phyloP scores from a whole-genome alignment of 2,113 vertebrate species.

The Archocentrus centrarchus region DNA sequence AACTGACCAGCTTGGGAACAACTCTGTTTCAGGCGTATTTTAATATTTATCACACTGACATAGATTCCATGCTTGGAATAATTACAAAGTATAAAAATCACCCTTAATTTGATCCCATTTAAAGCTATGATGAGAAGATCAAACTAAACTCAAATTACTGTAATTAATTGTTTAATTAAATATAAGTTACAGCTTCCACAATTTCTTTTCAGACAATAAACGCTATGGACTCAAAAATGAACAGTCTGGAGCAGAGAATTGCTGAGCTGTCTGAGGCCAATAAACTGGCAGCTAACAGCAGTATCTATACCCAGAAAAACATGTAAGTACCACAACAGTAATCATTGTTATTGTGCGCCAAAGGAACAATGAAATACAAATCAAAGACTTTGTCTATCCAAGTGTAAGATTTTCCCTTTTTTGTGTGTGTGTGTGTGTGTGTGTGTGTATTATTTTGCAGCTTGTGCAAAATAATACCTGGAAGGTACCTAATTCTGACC shows the following conservation, averaged over 20 bases:
- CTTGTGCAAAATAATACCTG: neutral
- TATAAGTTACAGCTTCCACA: neutral
- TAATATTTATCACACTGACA: conserved; percentile 69
- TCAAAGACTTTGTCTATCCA: neutral
- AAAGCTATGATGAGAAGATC: neutral
- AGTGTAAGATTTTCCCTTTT: neutral
- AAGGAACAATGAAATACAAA: neutral
- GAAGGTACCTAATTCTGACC: neutral
- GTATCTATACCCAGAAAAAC: conserved; percentile 98
- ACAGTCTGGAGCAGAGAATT: conserved; percentile 96
- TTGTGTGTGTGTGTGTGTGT: neutral
- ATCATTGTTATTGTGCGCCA: neutral
- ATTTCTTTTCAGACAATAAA: conserved; percentile 90
- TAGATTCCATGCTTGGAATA: conserved; percentile 57
- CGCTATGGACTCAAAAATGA: conserved; percentile 99
- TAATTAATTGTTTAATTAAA: conserved; percentile 3
- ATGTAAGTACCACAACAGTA: conserved; percentile 86
- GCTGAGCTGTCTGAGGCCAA: conserved; percentile 97
- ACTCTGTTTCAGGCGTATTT: conserved; percentile 54
- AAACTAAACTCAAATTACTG: too few relatives aligned
- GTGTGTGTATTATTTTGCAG: neutral
- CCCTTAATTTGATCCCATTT: neutral
- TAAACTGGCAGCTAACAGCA: conserved; percentile 98
- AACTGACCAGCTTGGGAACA: conserved; percentile 50
- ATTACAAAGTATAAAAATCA: conserved; percentile 13